Evolutionary conservation across 2,888 invertebrate genomes (phyloP), one percentile per base, ranked within the genome.

Genomic region (Andrena minutula): DNA sequence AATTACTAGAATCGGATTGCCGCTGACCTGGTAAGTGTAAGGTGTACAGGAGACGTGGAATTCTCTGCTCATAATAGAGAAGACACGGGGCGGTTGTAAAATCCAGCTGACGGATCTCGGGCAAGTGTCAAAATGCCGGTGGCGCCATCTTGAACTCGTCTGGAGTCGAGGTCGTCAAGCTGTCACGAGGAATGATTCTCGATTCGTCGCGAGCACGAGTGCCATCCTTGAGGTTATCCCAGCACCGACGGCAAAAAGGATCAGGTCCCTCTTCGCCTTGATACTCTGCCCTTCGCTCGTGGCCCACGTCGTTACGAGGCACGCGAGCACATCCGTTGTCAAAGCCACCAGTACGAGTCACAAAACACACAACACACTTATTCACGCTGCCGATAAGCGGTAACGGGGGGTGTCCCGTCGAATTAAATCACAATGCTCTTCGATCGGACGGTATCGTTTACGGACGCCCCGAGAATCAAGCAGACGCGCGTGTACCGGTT

Each of bases 11-110:
- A 16, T 6, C 61, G 1, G n/a, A 70, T 53, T 23, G 69, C 3
- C 56, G 88, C 93, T 92, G 83, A 94, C 94, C 93, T 93, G 92
- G 92, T 93, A 93, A 89, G 92, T 92, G 92, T 93, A 93, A 89
- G 92, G 90, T 85, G 92, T 91, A 90, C 93, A 93, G 79, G 93
- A 92, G 76, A 93, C 93, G 91, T 91, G 93, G 87, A 94, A 93
- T 92, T 93, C 93, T 91, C 94, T 93, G 91, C 93, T 94, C 94
- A 93, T 94, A 92, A 92, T 93, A 91, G 79, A 85, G 71, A 70
- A 23, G 32, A 72, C 73, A 70, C 68, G 81, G 79, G 63, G 75
- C 82, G 86, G 73, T 85, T 83, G 83, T 88, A 87, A 87, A 90
- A 91, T 92, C 90, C 92, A 92, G 92, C 92, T 91, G 92, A 92